phyloP scores from a whole-genome alignment of 1,140 invertebrate genomes.

The Rhopalosiphum padi region DNA sequence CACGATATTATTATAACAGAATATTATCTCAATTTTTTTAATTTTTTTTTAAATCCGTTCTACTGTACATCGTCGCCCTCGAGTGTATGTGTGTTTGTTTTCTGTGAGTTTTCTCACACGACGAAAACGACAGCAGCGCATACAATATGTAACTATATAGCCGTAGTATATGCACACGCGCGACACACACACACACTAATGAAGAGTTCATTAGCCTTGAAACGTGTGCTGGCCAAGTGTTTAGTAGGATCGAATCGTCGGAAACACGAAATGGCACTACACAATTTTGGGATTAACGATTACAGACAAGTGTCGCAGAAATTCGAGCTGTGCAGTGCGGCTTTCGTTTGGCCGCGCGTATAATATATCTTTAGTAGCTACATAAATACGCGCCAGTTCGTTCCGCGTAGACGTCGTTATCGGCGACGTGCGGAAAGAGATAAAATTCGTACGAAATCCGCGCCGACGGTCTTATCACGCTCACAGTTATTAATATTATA shows the following conservation, averaged over 20 bases:
- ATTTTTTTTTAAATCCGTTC: not conserved
- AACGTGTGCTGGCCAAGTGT: not conserved
- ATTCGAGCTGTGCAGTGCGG: not conserved
- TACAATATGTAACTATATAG: not conserved
- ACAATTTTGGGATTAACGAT: not conserved
- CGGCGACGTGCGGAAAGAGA: constrained; percentile 14
- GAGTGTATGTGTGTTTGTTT: not conserved
- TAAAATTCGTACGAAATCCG: constrained; percentile 45
- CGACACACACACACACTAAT: constrained; percentile 21
- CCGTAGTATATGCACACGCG: not conserved
- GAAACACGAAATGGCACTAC: not conserved
- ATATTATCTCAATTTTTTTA: not conserved
- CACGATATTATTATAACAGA: not conserved
- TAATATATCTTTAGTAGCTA: too few species aligned
- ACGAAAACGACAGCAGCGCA: not conserved
- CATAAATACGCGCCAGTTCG: not conserved
- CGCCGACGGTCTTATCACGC: not conserved
- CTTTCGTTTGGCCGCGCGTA: not conserved
- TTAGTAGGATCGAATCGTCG: not conserved
- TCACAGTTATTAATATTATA: not conserved
- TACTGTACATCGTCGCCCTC: not conserved
- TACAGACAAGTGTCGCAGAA: not conserved
- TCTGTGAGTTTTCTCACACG: not conserved
- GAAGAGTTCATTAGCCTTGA: constrained; percentile 55
- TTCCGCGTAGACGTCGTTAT: constrained; percentile 49